A percentile compares a stretch with the other conserved stretches of the same genome.
Evolutionary conservation across 2,888 invertebrate species (phyloP).

Genomic region (Folsomia candida): DNA sequence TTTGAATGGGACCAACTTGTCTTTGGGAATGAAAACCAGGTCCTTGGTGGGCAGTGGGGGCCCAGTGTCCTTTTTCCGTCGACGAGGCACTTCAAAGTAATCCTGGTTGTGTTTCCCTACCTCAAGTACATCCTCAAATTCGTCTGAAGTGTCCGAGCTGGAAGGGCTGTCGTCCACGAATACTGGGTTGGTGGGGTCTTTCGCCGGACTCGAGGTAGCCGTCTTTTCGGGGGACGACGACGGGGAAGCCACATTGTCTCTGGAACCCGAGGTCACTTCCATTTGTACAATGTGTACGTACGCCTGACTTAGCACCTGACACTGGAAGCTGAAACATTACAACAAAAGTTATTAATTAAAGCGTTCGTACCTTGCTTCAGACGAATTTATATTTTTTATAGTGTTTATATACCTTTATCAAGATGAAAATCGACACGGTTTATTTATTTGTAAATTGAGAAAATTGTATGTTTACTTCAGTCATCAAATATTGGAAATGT

Average conservation of each 20-base stretch:
- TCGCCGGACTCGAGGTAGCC: neutral
- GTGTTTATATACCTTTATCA: too few relatives aligned
- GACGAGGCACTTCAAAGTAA: conserved; percentile 2
- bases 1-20: neutral
- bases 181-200: neutral
- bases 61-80: neutral
- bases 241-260: neutral
- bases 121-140: neutral
- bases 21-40: neutral
- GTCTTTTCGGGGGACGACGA: neutral
- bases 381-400: too few relatives aligned
- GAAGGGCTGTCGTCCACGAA: neutral
- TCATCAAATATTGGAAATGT: too few relatives aligned
- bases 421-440: too few relatives aligned
- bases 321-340: too few relatives aligned
- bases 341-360: too few relatives aligned
- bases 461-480: too few relatives aligned
- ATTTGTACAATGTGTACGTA: too few relatives aligned
- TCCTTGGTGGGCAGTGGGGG: neutral
- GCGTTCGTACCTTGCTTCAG: too few relatives aligned
- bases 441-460: too few relatives aligned
- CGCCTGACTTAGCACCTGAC: too few relatives aligned
- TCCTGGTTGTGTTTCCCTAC: neutral
- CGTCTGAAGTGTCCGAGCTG: neutral
- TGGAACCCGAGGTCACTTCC: neutral